Percentiles rank a stretch among this genome's conserved stretches.
These are phyloP conservation scores for Oconnorella tubifera DNA, from an alignment of 2,888 invertebrate species.

Conservation along the genomic window DNA sequence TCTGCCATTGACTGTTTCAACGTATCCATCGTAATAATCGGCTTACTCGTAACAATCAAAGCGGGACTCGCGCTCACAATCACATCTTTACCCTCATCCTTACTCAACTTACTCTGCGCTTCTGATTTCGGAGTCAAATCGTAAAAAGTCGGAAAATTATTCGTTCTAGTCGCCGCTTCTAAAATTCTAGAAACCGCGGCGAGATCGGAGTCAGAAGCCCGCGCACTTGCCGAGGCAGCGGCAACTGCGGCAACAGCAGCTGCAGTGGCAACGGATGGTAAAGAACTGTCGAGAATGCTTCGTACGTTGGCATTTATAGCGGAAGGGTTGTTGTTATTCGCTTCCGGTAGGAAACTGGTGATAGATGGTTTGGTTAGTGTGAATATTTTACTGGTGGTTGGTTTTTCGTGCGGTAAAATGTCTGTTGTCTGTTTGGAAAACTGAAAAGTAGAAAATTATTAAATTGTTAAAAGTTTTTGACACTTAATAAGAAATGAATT, in stretches of 20 bases:
- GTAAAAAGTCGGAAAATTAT: not conserved
- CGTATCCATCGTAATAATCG: not conserved
- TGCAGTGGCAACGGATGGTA: not conserved
- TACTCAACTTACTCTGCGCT: not conserved
- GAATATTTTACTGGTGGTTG: not conserved
- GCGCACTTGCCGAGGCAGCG: not conserved
- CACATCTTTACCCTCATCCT: not conserved
- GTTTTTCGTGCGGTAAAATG: not conserved
- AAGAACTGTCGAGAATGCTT: not conserved
- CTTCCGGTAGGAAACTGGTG: not conserved
- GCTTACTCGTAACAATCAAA: not conserved
- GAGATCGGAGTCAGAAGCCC: slow-evolving; percentile 3
- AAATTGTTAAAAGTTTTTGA: no score
- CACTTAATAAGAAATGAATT: no score
- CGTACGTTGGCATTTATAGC: slow-evolving; percentile 14
- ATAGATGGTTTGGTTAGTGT: not conserved
- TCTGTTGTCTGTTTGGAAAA: not conserved
- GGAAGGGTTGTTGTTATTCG: slow-evolving; percentile 10
- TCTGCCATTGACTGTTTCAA: not conserved
- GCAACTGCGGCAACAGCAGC: not conserved
- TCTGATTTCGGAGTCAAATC: not conserved
- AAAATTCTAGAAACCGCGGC: slow-evolving; percentile 4
- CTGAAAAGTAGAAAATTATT: no score
- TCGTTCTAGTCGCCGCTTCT: not conserved
- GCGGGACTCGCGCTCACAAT: no score